A percentile compares a stretch with the other conserved stretches of the same genome.
These are phyloP conservation scores for Galerucella pusilla DNA, from an alignment of 2,888 invertebrate genomes.

Conservation along the genomic window DNA sequence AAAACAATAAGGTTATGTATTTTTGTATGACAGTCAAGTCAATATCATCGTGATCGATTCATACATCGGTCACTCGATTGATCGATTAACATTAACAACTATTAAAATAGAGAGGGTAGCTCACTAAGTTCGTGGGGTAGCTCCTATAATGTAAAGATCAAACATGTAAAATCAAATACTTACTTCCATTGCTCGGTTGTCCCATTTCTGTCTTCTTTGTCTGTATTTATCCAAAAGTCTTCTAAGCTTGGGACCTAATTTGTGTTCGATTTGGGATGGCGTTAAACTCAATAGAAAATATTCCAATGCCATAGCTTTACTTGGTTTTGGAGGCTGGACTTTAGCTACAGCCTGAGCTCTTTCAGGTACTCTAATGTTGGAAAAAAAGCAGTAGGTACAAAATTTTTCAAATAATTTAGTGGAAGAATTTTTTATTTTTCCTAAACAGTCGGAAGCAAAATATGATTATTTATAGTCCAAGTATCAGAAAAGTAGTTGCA, in stretches of 20 bases:
- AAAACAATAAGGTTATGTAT: background rate
- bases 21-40: conserved; percentile 1
- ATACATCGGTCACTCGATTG: background rate
- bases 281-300: conserved; percentile 65
- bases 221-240: conserved; percentile 69
- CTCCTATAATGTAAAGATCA: no score
- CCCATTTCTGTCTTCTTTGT: conserved; percentile 64
- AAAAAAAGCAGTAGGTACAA: background rate
- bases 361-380: conserved; percentile 54
- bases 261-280: conserved; percentile 59
- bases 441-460: no score
- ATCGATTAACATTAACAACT: background rate
- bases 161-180: conserved; percentile 21
- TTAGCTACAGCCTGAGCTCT: conserved; percentile 50
- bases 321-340: conserved; percentile 52
- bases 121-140: background rate
- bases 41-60: background rate
- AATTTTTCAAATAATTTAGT: background rate
- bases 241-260: conserved; percentile 68
- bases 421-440: no score
- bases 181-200: conserved; percentile 66
- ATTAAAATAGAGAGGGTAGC: background rate
- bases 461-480: no score
- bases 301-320: conserved; percentile 61
- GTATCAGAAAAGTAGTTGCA: no score